Conservation (phyloP, 2,113 vertebrate species). For the Bos indicus region DNA sequence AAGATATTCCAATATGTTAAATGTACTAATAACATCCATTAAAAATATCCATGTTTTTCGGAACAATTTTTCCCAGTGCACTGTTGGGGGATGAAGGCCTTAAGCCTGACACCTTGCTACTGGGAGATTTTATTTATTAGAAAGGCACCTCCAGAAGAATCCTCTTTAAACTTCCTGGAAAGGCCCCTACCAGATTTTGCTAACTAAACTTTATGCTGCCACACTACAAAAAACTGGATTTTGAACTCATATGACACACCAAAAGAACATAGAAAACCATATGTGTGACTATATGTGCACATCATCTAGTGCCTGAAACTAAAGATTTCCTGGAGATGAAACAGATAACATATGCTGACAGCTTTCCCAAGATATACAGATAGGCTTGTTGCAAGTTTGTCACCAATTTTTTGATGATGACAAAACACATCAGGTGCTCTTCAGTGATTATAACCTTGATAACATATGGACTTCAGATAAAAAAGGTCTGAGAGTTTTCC, state of each 20-base stretch:
- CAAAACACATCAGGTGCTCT: background rate
- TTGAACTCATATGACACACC: background rate
- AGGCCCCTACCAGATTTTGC: background rate
- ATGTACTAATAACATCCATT: background rate
- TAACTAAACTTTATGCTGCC: background rate
- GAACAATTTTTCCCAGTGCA: background rate
- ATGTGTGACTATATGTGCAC: fast-evolving
- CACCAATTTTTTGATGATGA: background rate
- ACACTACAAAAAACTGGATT: background rate
- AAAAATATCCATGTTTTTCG: background rate
- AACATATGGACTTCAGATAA: background rate
- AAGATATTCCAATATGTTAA: background rate
- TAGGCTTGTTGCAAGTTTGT: background rate
- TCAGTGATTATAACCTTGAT: background rate
- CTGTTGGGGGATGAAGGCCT: background rate
- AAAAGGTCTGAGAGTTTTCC: background rate
- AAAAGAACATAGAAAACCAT: background rate
- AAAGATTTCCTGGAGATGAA: background rate
- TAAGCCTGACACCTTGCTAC: background rate
- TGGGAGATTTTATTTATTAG: background rate
- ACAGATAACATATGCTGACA: background rate
- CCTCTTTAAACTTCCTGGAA: background rate
- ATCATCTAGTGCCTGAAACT: background rate
- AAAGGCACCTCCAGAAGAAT: background rate
- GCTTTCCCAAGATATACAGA: background rate